phyloP scores from a whole-genome alignment of 2,797 vertebrate genomes.

The Varecia variegata region DNA sequence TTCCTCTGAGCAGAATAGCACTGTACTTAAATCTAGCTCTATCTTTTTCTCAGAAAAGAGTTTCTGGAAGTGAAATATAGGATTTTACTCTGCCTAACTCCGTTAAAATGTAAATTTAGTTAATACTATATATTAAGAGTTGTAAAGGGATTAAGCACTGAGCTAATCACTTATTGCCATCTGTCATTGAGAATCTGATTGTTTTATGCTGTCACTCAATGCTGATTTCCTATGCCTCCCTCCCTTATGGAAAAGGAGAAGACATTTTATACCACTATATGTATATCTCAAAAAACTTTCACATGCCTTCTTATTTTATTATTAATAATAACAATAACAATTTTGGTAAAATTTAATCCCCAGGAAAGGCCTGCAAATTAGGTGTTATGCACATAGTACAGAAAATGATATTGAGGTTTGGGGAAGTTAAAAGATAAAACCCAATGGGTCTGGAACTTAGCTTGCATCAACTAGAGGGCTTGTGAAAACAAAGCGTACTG shows the following conservation, averaged over 20 bases:
- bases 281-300: not conserved
- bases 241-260: not conserved
- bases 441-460: not conserved
- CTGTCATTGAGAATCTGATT: conserved; percentile 35
- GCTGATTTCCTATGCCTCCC: not conserved
- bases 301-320: not conserved
- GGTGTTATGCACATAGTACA: not conserved
- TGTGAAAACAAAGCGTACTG: not conserved
- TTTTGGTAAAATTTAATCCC: not conserved
- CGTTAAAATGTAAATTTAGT: conserved; percentile 24
- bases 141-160: not conserved
- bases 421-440: not conserved
- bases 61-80: conserved; percentile 30
- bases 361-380: not conserved
- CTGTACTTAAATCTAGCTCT: not conserved
- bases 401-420: not conserved
- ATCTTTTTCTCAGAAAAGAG: conserved; percentile 19
- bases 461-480: not conserved
- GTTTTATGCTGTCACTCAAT: not conserved
- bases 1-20: conserved; percentile 50
- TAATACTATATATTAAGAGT: not conserved
- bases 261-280: not conserved
- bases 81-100: conserved; percentile 25
- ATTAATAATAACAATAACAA: not conserved
- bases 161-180: not conserved